phyloP scores from a whole-genome alignment of 2,888 invertebrate species.

The Nymphalis urticae region DNA sequence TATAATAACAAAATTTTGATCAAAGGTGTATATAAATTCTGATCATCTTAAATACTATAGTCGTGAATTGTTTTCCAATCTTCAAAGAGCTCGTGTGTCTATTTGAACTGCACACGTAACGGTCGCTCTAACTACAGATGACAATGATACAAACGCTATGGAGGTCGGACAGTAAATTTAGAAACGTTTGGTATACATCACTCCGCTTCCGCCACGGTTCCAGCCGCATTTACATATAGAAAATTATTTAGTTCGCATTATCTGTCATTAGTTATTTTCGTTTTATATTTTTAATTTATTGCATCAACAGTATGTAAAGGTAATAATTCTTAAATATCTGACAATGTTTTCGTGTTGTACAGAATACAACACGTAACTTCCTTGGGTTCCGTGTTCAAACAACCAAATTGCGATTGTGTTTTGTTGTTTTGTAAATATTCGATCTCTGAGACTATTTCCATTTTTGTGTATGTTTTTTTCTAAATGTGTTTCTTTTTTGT shows the following conservation, averaged over 20 bases:
- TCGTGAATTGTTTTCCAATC: constrained; percentile 9
- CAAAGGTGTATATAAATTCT: not conserved
- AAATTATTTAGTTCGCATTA: constrained; percentile 19
- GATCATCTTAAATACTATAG: not conserved
- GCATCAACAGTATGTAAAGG: not conserved
- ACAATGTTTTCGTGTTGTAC: not conserved
- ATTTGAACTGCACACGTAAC: constrained; percentile 2
- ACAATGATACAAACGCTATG: constrained; percentile 41
- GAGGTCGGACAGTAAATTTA: constrained; percentile 41
- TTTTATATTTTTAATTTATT: not conserved
- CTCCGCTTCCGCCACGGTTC: constrained; percentile 28
- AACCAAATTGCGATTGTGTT: not conserved
- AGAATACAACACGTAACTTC: not conserved
- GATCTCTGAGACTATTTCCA: not conserved
- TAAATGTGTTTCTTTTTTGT: not conserved
- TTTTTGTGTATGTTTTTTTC: not conserved
- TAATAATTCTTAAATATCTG: not conserved
- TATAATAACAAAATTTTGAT: not conserved
- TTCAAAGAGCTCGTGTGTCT: constrained; percentile 4
- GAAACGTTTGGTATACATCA: constrained; percentile 41
- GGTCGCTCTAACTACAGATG: constrained; percentile 27
- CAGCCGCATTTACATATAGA: constrained; percentile 7
- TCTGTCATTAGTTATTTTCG: constrained; percentile 9
- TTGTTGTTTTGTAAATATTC: not conserved
- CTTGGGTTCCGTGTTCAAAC: not conserved